Percentiles rank a stretch among this genome's conserved stretches.
These are phyloP conservation scores for Aotus griseimembra DNA, from an alignment of 2,797 vertebrate genomes.

Conservation along the genomic window DNA sequence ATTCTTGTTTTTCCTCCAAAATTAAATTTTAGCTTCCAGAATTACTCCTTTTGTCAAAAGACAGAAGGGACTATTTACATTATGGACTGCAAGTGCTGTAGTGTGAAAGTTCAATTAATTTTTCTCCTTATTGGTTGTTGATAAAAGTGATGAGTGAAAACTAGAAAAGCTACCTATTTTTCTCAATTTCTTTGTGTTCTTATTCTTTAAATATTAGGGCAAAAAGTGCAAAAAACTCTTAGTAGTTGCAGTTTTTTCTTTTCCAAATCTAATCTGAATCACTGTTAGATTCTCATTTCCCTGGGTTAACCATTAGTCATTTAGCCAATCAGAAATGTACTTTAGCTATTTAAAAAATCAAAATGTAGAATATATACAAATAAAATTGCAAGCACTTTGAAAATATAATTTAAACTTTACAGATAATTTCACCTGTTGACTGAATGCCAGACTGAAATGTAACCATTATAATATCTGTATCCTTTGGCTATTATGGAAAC, in stretches of 20 bases:
- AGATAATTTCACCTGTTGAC: conserved; percentile 4
- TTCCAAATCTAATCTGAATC: background rate
- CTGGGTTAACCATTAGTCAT: background rate
- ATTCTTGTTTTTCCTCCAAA: conserved; percentile 2
- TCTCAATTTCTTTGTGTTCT: background rate
- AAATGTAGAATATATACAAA: background rate
- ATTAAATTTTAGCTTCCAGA: conserved; percentile 6
- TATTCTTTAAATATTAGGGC: background rate
- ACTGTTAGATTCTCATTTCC: background rate
- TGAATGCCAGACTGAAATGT: background rate
- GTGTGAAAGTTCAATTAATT: background rate
- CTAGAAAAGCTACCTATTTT: background rate
- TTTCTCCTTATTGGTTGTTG: background rate
- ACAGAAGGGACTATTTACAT: background rate
- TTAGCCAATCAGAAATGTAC: background rate
- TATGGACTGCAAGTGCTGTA: background rate
- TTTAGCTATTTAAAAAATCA: background rate
- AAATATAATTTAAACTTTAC: conserved; percentile 17
- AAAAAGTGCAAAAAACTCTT: background rate
- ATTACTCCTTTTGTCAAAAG: background rate
- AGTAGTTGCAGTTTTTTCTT: background rate
- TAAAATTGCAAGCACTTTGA: background rate
- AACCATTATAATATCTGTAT: conserved; percentile 18
- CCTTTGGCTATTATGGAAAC: background rate
- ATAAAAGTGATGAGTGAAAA: background rate